phyloP scores from a whole-genome alignment of 2,113 vertebrate species.

The Urocitellus parryii region DNA sequence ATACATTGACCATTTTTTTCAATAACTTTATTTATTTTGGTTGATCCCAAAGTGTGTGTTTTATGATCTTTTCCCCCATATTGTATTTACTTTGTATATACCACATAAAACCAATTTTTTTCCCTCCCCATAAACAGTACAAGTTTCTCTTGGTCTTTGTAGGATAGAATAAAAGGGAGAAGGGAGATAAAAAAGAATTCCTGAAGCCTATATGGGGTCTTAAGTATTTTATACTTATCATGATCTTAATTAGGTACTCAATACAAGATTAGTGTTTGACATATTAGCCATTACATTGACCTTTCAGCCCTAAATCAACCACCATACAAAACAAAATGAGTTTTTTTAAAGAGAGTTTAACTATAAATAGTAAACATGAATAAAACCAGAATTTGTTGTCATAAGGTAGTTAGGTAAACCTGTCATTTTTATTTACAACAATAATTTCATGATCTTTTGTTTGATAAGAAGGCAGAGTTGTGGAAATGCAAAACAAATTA shows the following conservation, averaged over 20 bases:
- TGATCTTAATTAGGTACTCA: background rate
- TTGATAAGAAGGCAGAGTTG: background rate
- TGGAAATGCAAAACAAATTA: background rate
- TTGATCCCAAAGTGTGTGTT: too few species aligned
- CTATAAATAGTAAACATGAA: background rate
- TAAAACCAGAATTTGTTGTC: constrained; percentile 5
- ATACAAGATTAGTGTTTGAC: background rate
- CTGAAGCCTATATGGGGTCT: background rate
- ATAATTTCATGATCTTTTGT: background rate
- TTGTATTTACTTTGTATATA: background rate
- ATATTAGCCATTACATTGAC: background rate
- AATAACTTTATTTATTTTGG: too few species aligned
- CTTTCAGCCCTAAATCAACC: background rate
- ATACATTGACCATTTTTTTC: background rate
- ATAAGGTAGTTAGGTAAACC: background rate
- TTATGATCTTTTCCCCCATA: too few species aligned
- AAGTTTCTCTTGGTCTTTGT: background rate
- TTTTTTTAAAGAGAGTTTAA: background rate
- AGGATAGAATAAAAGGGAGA: background rate
- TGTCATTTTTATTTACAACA: background rate
- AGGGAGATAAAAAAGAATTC: background rate
- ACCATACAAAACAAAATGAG: background rate
- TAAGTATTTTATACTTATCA: constrained; percentile 37
- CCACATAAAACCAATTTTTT: background rate
- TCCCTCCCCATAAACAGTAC: background rate